These are phyloP conservation scores for Eunapius fragilis DNA, from an alignment of 37 sponge, comb jelly and placozoan genomes.

Conservation along the genomic window DNA sequence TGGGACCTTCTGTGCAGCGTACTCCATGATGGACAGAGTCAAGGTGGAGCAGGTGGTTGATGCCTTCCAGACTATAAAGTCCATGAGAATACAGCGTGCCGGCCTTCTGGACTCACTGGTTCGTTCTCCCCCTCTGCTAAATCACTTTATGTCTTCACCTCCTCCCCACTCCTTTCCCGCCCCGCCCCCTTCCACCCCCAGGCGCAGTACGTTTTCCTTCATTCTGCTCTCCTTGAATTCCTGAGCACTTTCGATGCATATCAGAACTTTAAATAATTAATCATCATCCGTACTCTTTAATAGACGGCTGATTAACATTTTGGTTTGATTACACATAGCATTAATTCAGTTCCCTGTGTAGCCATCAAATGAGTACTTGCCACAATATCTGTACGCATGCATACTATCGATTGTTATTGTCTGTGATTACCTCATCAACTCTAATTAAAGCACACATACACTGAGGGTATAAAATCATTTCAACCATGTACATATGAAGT, in stretches of 20 bases:
- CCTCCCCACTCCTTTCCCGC: constrained; percentile 11
- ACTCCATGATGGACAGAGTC: constrained; percentile 75
- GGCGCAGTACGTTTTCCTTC: constrained; percentile 78
- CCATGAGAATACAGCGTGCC: constrained; percentile 71
- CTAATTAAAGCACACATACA: no score
- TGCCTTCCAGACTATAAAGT: constrained; percentile 77
- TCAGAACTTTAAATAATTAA: constrained; percentile 59
- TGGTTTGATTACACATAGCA: no score
- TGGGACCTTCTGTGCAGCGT: constrained; percentile 80
- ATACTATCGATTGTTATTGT: no score
- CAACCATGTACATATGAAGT: no score
- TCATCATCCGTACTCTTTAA: not conserved
- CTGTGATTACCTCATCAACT: no score
- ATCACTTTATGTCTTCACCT: constrained; percentile 6
- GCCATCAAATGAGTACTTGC: not conserved
- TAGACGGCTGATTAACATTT: no score
- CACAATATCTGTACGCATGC: no score
- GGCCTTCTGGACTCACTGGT: constrained; percentile 72
- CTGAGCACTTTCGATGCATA: constrained; percentile 58
- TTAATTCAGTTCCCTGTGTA: no score
- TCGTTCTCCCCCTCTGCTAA: no score
- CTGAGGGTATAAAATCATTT: no score
- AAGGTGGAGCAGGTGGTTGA: constrained; percentile 90
- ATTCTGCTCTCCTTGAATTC: constrained; percentile 74
- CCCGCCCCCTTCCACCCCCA: constrained; percentile 5